Conservation (phyloP, 2,888 invertebrate genomes). For the Argyresthia goedartella region DNA sequence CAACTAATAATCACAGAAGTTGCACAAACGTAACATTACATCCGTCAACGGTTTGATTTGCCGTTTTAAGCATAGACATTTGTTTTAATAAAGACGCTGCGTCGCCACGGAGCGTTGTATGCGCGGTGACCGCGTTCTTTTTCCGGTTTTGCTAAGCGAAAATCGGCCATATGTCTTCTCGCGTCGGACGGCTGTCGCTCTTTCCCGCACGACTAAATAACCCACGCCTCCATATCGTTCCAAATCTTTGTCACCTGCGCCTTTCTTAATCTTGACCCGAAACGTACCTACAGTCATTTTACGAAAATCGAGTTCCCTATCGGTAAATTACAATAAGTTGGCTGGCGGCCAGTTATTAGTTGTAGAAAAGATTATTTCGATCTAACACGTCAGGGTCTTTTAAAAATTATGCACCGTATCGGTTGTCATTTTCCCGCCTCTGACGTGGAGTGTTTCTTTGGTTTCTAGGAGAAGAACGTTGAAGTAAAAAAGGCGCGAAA, state of each 20-base stretch:
- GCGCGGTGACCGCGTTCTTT: conserved; percentile 57
- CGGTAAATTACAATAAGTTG: conserved; percentile 21
- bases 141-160: conserved; percentile 45
- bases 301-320: conserved; percentile 20
- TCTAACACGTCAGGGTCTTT: conserved; percentile 23
- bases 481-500: conserved; percentile 85
- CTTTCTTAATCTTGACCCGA: conserved; percentile 37
- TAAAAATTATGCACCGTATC: not conserved
- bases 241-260: conserved; percentile 58
- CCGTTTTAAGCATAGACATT: too few species aligned
- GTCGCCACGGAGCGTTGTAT: conserved; percentile 12
- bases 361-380: conserved; percentile 22
- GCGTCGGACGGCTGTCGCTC: conserved; percentile 33
- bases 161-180: conserved; percentile 45
- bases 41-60: too few species aligned
- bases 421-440: conserved; percentile 5
- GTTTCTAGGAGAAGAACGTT: conserved; percentile 76
- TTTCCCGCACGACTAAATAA: conserved; percentile 53
- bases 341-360: conserved; percentile 40
- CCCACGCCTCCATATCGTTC: conserved; percentile 60
- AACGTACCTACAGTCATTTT: conserved; percentile 17
- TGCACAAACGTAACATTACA: not conserved
- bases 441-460: conserved; percentile 5
- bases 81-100: conserved; percentile 3
- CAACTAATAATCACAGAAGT: not conserved